Base-by-base conservation (phyloP, 1,140 invertebrate genomes). In the Drosophila sulfurigaster region DNA sequence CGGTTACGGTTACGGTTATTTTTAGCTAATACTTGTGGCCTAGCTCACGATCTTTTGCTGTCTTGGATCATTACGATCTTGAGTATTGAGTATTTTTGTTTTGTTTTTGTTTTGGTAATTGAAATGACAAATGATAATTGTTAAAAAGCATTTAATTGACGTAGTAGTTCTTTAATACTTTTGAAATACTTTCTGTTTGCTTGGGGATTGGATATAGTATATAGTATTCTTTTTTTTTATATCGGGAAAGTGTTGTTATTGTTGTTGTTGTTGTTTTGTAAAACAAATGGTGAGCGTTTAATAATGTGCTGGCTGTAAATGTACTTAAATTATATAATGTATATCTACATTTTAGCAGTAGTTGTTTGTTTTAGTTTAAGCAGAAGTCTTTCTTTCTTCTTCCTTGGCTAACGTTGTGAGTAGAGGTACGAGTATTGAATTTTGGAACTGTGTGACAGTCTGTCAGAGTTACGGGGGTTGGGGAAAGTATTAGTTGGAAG, bases 241-340 rank as follows among this genome's bases (percentile, higher is more conserved):
- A 25, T 25, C 3, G 46, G 57, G 35, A 48, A 16, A 35, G 57
- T 64, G 59, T 49, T 57, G 46, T 52, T 57, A 10, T 32, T 74
- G 20, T 70, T 63, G 38, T 70, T 68, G 38, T 75, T 63, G 20
- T 25, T 25, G 20, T 4, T 25, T 25, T 25, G 16, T 25, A 38
- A 67, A 74, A 68, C 69, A 78, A 52, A 72, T 81, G 70, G 85
- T 85, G 82, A 85, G 65, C 63, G 59, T 49, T 57, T 78, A 86
- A 85, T 78, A 85, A 85, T 86, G 81, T 85, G 81, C 81, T 85
- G 65, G 69, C 54, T 65, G 81, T 75, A 68, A 25, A 64, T 73
- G 62, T 62, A 78, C 62, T 72, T 85, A 81, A 62, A 68, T 57
- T 76, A 75, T 78, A 78, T 72, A 66, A 75, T 86, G 70, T 69